phyloP scores from a whole-genome alignment of 2,797 vertebrate species.

The Chanos chanos region DNA sequence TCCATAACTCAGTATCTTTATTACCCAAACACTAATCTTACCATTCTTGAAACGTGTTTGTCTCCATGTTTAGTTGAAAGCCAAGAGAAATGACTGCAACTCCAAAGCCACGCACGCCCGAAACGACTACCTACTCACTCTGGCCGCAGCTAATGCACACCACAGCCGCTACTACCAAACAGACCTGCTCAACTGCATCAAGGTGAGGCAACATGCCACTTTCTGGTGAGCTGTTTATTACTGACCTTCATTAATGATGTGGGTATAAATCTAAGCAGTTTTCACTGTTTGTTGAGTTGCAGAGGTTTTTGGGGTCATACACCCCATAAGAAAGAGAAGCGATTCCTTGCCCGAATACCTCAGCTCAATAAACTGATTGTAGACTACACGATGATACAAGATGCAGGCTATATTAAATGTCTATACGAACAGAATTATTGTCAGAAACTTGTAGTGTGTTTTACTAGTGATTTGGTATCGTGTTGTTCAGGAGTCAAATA shows the following conservation, averaged over 20 bases:
- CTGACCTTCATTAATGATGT: background rate
- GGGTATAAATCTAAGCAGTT: background rate
- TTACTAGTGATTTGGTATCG: no score
- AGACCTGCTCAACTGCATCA: slow-evolving; percentile 90
- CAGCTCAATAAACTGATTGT: no score
- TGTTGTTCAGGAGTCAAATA: no score
- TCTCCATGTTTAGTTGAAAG: slow-evolving; percentile 83
- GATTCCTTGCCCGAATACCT: no score
- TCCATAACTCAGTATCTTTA: background rate
- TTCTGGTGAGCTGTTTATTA: background rate
- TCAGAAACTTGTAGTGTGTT: no score
- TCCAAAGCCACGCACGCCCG: slow-evolving; percentile 94
- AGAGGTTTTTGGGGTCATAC: no score
- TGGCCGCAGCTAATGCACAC: slow-evolving; percentile 95
- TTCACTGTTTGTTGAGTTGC: no score
- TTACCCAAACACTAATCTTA: background rate
- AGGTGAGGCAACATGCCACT: slow-evolving; percentile 69
- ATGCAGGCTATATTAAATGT: no score
- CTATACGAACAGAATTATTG: no score
- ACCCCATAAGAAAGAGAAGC: no score
- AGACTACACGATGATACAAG: no score
- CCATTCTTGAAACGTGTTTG: background rate
- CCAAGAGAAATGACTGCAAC: slow-evolving; percentile 91
- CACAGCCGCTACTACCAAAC: slow-evolving; percentile 96
- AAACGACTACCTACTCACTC: slow-evolving; percentile 95